Evolutionary conservation across 2,888 invertebrate species (phyloP), one percentile per base, ranked within the genome.

Genomic region (Escarpia spicata): DNA sequence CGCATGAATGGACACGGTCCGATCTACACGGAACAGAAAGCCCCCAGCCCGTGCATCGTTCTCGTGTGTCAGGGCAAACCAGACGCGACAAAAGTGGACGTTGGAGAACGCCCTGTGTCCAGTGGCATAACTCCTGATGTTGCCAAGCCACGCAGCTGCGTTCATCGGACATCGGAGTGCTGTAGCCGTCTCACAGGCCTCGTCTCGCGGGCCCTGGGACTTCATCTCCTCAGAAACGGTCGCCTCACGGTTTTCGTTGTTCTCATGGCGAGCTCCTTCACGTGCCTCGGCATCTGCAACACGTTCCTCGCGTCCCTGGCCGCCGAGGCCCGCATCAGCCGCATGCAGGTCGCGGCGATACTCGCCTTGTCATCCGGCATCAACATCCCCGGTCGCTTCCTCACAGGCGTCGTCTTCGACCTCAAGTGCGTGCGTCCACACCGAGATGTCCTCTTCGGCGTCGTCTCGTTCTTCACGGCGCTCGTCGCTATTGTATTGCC

Each of bases 321-420:
- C 26, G n/a, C 44, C 31, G 93, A 93, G 43, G 26, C 43, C 43
- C 43, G 90, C 75, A 52, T 93, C n/a, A 43, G 89, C 19, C 44
- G 44, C 0, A 19, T 31, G 19, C 89, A 92, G 45, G 89, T 91
- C 12, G 91, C 91, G 19, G 44, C 91, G 10, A 44, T 92, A 26
- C 92, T 93, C 26, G 92, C 93, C 45, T 31, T 92, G 9, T 93
- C 93, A 4, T 52, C 90, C 9, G 90, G 45, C 90, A 45, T 92
- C n/a, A 91, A 93, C 92, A 92, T 93, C 31, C 93, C 93, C 37
- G n/a, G 92, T 43, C 91, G 90, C 31, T 90, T 93, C 31, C 26
- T 92, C 10, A 91, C 92, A 0, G 93, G 93, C 10, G 10, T 93
- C 43, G 26, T 93, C 19, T 93, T 93, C 90, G 93, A 93, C 45